Evolutionary conservation across 2,888 invertebrate genomes (phyloP), one percentile per base, ranked within the genome.

Genomic region (Spilosoma lubricipeda): DNA sequence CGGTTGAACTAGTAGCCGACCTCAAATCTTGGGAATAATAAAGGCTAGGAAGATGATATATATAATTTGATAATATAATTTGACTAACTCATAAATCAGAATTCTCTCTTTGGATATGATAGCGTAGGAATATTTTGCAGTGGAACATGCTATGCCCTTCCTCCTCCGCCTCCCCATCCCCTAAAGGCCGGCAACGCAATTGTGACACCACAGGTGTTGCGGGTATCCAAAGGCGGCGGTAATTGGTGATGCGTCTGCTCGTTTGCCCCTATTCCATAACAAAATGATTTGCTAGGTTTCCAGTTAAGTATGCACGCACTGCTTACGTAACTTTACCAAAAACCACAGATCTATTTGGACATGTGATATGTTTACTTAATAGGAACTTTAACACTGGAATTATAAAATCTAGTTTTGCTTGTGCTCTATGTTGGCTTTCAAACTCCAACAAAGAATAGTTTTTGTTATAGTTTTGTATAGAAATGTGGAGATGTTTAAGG

Each of bases 401-500:
- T 18, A 27, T 63, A 72, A 73, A 78, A 79, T 78, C 70, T 39
- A 74, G 75, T 72, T 72, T 77, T 13, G 75, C 63, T 75, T 77
- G 77, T 33, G 67, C 70, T 71, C n/a, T 30, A 8, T 64, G 64
- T 77, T 79, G 79, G 80, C 81, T 80, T 79, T 78, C 67, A 74
- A 71, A 74, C 76, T 85, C 79, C 78, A 86, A 85, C 86, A 85
- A 90, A 87, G 86, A 85, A 82, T 78, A 79, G 84, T 85, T 88
- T 89, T 90, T 91, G 87, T 87, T 77, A 79, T 79, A 81, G 76
- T 85, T 79, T 77, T 86, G 84, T 82, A 85, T 85, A 88, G 86
- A 87, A 86, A 86, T 85, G 84, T 78, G 79, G 81, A 82, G 84
- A 86, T 85, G 87, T 87, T 87, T 85, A 88, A 89, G 87, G 86